These are phyloP conservation scores for Gracilinanus agilis DNA, from an alignment of 2,113 vertebrate species.

Conservation along the genomic window DNA sequence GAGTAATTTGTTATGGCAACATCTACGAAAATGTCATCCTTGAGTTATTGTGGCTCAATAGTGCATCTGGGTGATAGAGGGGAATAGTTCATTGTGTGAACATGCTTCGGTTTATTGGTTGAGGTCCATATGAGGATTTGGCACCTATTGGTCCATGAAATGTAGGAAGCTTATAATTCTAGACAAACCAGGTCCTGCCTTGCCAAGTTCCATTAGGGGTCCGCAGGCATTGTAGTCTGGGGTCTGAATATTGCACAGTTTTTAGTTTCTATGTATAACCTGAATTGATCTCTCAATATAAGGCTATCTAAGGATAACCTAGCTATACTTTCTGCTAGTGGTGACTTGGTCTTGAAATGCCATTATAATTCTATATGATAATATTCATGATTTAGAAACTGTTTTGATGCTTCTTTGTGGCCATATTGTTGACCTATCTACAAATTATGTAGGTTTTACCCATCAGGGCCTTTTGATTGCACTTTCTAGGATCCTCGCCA, in stretches of 20 bases:
- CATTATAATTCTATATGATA: background rate
- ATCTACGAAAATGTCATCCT: background rate
- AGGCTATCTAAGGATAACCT: background rate
- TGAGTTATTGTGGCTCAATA: background rate
- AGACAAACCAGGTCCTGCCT: background rate
- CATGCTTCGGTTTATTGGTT: background rate
- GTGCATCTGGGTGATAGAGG: background rate
- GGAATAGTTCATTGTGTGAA: background rate
- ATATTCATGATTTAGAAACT: background rate
- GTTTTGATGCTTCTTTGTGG: background rate
- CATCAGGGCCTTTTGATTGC: background rate
- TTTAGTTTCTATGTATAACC: background rate
- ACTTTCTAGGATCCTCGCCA: background rate
- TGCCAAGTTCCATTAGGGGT: background rate
- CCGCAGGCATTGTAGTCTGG: background rate
- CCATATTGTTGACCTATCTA: background rate
- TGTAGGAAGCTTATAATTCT: background rate
- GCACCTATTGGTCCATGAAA: background rate
- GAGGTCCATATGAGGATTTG: background rate
- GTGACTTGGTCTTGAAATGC: background rate
- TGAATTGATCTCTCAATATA: background rate
- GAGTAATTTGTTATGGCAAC: background rate
- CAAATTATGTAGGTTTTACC: background rate
- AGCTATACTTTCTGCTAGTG: background rate
- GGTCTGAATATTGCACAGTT: background rate